Evolutionary conservation across 2,113 vertebrate genomes (phyloP).

Genomic region (Istiophorus platypterus): DNA sequence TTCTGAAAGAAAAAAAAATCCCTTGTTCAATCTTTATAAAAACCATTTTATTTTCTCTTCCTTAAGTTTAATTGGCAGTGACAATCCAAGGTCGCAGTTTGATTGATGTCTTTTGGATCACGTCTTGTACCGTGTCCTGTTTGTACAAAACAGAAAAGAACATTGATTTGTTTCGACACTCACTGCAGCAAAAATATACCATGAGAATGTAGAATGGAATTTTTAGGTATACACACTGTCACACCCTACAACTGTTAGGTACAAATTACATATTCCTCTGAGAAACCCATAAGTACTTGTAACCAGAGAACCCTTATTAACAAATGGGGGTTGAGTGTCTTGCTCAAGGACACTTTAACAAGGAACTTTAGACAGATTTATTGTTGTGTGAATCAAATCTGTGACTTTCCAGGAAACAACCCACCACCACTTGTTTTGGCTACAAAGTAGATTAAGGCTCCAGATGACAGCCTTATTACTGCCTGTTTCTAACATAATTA

Average conservation of each 20-base stretch:
- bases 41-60: not conserved
- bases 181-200: not conserved
- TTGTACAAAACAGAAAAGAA: not conserved
- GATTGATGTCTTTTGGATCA: not conserved
- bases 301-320: conserved; percentile 19
- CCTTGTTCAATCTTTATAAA: conserved; percentile 1
- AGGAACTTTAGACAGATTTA: conserved; percentile 30
- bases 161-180: not conserved
- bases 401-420: conserved; percentile 31
- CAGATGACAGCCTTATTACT: conserved; percentile 30
- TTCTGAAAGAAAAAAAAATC: not conserved
- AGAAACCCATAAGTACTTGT: not conserved
- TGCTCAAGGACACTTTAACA: conserved; percentile 40
- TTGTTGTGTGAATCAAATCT: conserved; percentile 44
- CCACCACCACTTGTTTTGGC: conserved; percentile 32
- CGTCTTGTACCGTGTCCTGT: not conserved
- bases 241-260: not conserved
- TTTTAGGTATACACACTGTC: not conserved
- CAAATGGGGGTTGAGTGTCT: conserved; percentile 42
- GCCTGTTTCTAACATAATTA: conserved; percentile 55
- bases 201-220: not conserved
- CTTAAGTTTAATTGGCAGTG: conserved; percentile 6
- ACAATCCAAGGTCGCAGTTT: not conserved
- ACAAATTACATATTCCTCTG: conserved; percentile 7
- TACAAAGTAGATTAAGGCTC: conserved; percentile 33